phyloP scores from a whole-genome alignment of 2,113 vertebrate species.

The Misgurnus anguillicaudatus region DNA sequence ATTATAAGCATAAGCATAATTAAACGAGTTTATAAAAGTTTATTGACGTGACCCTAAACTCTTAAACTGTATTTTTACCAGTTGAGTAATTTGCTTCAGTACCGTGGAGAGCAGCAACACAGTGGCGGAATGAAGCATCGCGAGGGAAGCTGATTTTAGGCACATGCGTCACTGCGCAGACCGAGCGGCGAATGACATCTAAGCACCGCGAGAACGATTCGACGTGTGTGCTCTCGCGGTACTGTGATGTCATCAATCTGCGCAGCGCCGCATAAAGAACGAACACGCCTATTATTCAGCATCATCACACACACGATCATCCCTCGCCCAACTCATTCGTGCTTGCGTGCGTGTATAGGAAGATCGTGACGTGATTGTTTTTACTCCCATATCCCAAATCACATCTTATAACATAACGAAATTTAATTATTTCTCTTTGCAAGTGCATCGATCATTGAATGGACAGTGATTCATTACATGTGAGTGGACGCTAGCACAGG shows the following conservation, averaged over 20 bases:
- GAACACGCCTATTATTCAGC: conserved; percentile 29
- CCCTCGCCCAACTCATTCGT: conserved; percentile 31
- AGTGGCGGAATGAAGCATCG: conserved; percentile 43
- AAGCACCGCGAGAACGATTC: too few relatives aligned
- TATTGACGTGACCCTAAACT: too few relatives aligned
- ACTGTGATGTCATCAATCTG: too few relatives aligned
- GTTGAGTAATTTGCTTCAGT: conserved; percentile 39
- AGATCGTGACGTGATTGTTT: conserved; percentile 45
- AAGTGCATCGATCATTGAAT: conserved; percentile 21
- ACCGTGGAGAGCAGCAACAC: conserved; percentile 51
- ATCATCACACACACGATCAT: conserved; percentile 49
- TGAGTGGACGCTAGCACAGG: background rate
- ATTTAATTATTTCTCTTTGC: background rate
- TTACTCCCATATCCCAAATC: conserved; percentile 16
- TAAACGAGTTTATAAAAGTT: too few relatives aligned
- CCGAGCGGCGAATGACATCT: too few relatives aligned
- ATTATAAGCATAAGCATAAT: too few relatives aligned
- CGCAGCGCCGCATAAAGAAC: too few relatives aligned
- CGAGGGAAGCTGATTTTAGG: conserved; percentile 18
- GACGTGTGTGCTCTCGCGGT: too few relatives aligned
- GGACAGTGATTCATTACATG: conserved; percentile 31
- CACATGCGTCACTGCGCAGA: too few relatives aligned
- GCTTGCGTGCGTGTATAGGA: conserved; percentile 44
- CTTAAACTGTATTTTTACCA: too few relatives aligned
- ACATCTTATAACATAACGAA: conserved; percentile 1